Base-by-base conservation (phyloP, 2,888 invertebrate genomes). In the Tyria jacobaeae region DNA sequence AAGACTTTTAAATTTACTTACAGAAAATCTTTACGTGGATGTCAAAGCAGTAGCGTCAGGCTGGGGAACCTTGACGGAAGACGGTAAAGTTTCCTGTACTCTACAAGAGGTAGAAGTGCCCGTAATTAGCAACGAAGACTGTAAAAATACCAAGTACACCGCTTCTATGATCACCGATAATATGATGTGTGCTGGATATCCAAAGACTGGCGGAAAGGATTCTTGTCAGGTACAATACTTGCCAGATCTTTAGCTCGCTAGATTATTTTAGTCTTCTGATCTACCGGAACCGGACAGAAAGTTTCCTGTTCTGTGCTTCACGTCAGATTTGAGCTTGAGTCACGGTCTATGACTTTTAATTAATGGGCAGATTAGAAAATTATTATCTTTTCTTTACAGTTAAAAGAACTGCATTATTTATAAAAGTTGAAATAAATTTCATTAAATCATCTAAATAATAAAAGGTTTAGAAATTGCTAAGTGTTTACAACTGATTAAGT, bases 41-140 rank as follows among this genome's bases (percentile, higher is more conserved):
- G 95, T 94, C 10, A 95, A 95, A 55, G 98, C 96, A 2, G 95
- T 96, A 27, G 97, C 97, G 1, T 95, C 97, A 1, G 98, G 98
- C 17, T 98, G 98, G 98, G 98, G 98, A 0, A 97, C 98, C 0
- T 90, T 97, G 17, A 96, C 96, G 65, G 98, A 98, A 87, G 97
- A 97, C 76, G 98, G 98, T 10, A 92, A 97, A 79, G 97, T 97
- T 0, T 97, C 97, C 0, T 97, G 98, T 79, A 94, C 96, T 14
- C 94, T 98, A 31, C 97, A 97, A 81, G 97, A 97, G 87, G 98
- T 98, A 0, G 97, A 97, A 74, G 96, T 98, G 1, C 95, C 95
- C 0, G 95, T 96, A 12, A 81, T 95, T n/a, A 95, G 95, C 73
- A 97, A 97, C 83, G 95, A 96, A 35, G 96, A 95, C 58, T 97